Evolutionary conservation across 2,888 invertebrate species (phyloP), one percentile per base, ranked within the genome.

Genomic region (Leucoptera coffeella): DNA sequence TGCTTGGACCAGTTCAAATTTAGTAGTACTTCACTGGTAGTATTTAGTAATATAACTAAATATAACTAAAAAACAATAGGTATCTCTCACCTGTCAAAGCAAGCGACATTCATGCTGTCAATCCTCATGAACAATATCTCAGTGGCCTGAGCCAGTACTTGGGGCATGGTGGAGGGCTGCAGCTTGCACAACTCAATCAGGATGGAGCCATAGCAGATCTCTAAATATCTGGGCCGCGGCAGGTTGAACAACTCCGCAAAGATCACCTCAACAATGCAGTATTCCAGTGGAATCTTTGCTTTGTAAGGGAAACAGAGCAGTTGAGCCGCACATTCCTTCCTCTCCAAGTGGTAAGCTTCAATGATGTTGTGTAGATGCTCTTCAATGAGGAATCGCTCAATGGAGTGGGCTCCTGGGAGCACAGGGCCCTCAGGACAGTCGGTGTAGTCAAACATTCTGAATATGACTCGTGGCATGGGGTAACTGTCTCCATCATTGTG

Each of bases 361-460:
- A 99, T 78, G 19, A 97, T 95, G 41, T 93, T 90, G 45, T 89
- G 84, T 15, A 99, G 73, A 49, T 99, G 96, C 55, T 97, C 96
- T 52, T 99, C 99, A 41, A 99, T 94, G 2, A 99, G 75, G 58
- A 94, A 97, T 31, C 99, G 74, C 55, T 99, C 99, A 34, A 99
- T 95, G 0, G 97, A 91, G 62, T 97, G 95, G 12, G 91, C 88
- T 17, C 95, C 96, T 0, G 99, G 99, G 28, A 99, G 62, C 23
- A 87, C 81, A 0, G 89, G 87, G 0, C 80, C 90, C 53, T 95
- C 95, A 0, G 96, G 95, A 40, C 96, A 95, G 61, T 99, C 99
- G 0, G 96, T 95, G 53, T 97, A 95, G 57, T 97, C 97, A 65
- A 99, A 99, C 82, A 99, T 87, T 22, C 91, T 78, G 58, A 94